Evolutionary conservation across 2,113 vertebrate genomes (phyloP).

Genomic region (Paradoxurus hermaphroditus): DNA sequence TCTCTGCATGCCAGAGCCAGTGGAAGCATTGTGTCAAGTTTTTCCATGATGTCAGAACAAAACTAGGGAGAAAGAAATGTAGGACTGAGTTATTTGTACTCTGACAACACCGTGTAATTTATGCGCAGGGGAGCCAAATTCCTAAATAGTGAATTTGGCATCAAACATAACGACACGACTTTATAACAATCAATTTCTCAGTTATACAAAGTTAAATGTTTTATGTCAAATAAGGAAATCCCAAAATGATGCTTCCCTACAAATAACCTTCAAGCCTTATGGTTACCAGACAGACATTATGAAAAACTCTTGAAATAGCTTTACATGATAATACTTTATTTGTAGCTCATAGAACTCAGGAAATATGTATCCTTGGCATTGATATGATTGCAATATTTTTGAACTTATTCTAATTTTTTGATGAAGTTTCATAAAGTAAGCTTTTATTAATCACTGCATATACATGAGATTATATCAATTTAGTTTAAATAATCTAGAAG

Average conservation of each 20-base stretch:
- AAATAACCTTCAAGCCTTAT: constrained; percentile 26
- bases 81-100: constrained; percentile 75
- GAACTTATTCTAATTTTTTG: background rate
- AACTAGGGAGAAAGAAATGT: constrained; percentile 87
- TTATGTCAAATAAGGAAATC: constrained; percentile 57
- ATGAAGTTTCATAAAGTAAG: background rate
- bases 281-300: constrained; percentile 36
- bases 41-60: constrained; percentile 90
- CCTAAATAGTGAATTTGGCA: constrained; percentile 74
- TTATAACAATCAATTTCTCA: constrained; percentile 67
- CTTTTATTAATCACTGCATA: background rate
- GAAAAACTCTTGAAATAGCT: constrained; percentile 28
- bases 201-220: constrained; percentile 57
- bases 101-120: constrained; percentile 74
- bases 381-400: constrained; percentile 14
- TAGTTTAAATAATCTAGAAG: constrained; percentile 26
- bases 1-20: constrained; percentile 91
- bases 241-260: constrained; percentile 48
- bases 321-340: constrained; percentile 4
- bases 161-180: constrained; percentile 51
- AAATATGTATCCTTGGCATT: background rate
- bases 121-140: constrained; percentile 59
- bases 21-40: constrained; percentile 92
- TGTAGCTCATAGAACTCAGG: background rate
- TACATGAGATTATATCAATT: background rate